A percentile compares a stretch with the other conserved stretches of the same genome.
Conservation (phyloP, 2,113 vertebrate species). For the Himantopus leucocephalus region DNA sequence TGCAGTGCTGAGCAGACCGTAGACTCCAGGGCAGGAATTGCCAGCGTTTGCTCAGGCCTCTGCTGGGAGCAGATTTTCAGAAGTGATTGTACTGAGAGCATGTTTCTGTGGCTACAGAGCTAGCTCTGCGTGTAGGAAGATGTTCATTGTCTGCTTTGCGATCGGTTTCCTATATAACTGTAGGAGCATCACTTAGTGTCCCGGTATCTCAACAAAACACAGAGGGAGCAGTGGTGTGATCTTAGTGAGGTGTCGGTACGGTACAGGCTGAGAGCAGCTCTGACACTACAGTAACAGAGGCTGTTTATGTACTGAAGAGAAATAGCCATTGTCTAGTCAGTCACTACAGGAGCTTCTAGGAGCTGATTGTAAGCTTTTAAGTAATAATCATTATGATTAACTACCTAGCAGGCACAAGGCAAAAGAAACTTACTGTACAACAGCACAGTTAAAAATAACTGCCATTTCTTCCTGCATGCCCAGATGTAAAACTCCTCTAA, state of each 20-base stretch:
- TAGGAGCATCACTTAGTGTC: not conserved
- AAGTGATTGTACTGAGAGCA: not conserved
- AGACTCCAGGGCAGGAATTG: not conserved
- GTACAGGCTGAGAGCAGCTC: not conserved
- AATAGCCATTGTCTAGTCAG: not conserved
- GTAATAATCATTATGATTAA: slow-evolving; percentile 31
- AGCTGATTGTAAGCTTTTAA: not conserved
- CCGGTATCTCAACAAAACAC: not conserved
- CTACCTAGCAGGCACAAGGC: not conserved
- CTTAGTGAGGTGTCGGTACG: not conserved
- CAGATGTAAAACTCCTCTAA: not conserved
- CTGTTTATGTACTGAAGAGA: not conserved
- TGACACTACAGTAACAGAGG: not conserved
- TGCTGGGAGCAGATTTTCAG: not conserved
- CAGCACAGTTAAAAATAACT: not conserved
- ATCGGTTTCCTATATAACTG: not conserved
- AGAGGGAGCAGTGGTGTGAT: not conserved
- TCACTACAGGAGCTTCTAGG: not conserved
- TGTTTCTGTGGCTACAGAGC: not conserved
- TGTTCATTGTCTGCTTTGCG: not conserved
- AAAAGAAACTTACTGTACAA: not conserved
- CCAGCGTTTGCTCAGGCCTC: not conserved
- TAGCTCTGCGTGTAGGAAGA: not conserved
- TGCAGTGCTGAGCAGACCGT: not conserved
- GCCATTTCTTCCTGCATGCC: not conserved